A percentile compares a stretch with the other conserved stretches of the same genome.
Conservation (phyloP, 2,888 invertebrate genomes). For the Anodontia alba region DNA sequence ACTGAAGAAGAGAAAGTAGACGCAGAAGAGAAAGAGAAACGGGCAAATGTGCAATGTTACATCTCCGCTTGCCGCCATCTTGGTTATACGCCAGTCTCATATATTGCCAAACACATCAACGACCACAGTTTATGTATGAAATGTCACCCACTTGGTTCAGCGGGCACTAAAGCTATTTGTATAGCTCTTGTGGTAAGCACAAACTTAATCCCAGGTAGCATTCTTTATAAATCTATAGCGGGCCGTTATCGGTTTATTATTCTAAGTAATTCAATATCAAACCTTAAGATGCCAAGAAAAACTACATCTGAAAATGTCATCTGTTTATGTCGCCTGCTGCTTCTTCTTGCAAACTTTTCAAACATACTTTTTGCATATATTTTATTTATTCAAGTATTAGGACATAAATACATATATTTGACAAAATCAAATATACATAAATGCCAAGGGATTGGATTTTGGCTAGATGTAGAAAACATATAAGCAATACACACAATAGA, state of each 20-base stretch:
- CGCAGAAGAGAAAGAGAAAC: conserved; percentile 48
- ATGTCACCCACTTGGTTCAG: conserved; percentile 71
- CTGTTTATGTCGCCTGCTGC: no score
- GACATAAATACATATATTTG: background rate
- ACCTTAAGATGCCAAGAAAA: no score
- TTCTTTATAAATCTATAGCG: no score
- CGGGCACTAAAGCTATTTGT: conserved; percentile 74
- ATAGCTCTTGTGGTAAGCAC: conserved; percentile 73
- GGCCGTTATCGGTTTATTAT: no score
- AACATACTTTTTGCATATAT: no score
- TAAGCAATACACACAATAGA: no score
- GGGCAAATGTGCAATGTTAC: conserved; percentile 63
- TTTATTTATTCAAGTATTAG: background rate
- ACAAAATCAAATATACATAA: background rate
- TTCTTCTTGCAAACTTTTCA: no score
- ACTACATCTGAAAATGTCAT: no score
- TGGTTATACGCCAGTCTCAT: conserved; percentile 66
- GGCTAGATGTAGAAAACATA: no score
- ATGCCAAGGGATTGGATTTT: no score
- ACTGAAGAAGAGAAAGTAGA: conserved; percentile 37
- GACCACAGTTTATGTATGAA: conserved; percentile 65
- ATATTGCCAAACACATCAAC: conserved; percentile 62
- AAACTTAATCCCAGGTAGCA: no score
- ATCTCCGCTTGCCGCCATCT: conserved; percentile 64
- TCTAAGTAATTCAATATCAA: background rate